Evolutionary conservation across 2,113 vertebrate species (phyloP), one percentile per base, ranked within the genome.

Genomic region (Notarius lentiginosus): DNA sequence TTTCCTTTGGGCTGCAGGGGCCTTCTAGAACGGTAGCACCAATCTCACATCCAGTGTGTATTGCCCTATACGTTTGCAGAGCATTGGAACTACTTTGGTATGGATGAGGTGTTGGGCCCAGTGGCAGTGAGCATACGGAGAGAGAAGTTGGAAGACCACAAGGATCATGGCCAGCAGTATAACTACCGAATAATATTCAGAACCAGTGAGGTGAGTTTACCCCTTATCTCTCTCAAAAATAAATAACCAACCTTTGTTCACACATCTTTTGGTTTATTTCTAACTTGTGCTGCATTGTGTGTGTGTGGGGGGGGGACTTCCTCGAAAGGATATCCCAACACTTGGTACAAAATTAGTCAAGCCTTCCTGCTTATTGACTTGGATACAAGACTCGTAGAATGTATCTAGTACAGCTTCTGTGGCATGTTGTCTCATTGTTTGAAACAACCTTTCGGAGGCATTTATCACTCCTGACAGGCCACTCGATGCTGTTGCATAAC

Each of bases 21-120:
- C 79, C 72, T 65, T 77, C 1, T 41, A 53, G 12, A 47, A 55
- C 60, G 30, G 63, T 22, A 68, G 12, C n/a, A 68, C 77, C 18
- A 12, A 12, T 24, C 83, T 85, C 11, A 53, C 11, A 58, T 79
- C 1, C 8, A 72, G 20, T 41, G 11, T 34, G 22, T 73, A 5
- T 80, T 58, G 24, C 58, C 22, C 22, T 70, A 24, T 72, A 41
- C 51, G 22, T 61, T 83, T 76, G 65, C 61, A 99, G 97, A 99
- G 93, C 97, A 99, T 93, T 99, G 98, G 97, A 99, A 99, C 93
- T 99, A 99, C 92, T 97, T 99, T 93, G 99, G 99, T 11, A 95
- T 98, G 18, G 98, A 99, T 92, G 99, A 99, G 89, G 98, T 96
- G 86, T 93, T 99, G 79, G 99, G 99, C 79, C 98, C 99, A 0